Evolutionary conservation across 2,113 vertebrate genomes (phyloP), one percentile per base, ranked within the genome.

Genomic region (Barnardius zonarius): DNA sequence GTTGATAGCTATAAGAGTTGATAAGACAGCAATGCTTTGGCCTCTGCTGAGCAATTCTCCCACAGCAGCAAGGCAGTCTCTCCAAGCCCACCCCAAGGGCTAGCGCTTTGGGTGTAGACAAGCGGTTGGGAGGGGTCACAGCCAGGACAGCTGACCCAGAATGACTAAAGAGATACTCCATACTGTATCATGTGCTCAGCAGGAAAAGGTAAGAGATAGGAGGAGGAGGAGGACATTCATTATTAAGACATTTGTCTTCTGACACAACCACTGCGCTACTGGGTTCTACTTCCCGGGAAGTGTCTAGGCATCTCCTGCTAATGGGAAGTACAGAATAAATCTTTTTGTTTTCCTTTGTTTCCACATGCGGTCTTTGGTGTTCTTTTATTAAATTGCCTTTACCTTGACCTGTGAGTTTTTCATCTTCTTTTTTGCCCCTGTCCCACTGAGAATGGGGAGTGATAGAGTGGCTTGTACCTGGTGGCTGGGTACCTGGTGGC

Each of bases 161-260:
- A 10, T 23, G 18, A 44, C 20, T 20, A 16, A 67, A n/a, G 22
- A 7, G 17, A 18, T 52, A 28, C 14, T 11, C 14, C 15, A 9
- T 28, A 35, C 33, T 9, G 1, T 55, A 15, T 17, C 15, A 41
- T 3, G 2, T 35, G 23, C 28, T 92, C 22, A 35, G 25, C 77
- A 70, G 43, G 37, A 28, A 77, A 52, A 81, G 2, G 17, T 35
- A 57, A 31, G 37, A 68, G 51, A 46, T 75, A 54, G 41, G 23
- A 86, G 14, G 17, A 52, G 14, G 17, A 52, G 14, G 15, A 6
- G 2, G 13, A 51, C 8, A 5, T 33, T n/a, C 0, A 0, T 13
- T n/a, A 17, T 22, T 28, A 35, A 0, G 2, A 17, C 1, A 0
- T 48, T 63, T 57, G 13, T 67, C 6, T 67, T 51, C 44, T 59